Evolutionary conservation across 2,113 vertebrate genomes (phyloP).

Genomic region (Lipotes vexillifer): DNA sequence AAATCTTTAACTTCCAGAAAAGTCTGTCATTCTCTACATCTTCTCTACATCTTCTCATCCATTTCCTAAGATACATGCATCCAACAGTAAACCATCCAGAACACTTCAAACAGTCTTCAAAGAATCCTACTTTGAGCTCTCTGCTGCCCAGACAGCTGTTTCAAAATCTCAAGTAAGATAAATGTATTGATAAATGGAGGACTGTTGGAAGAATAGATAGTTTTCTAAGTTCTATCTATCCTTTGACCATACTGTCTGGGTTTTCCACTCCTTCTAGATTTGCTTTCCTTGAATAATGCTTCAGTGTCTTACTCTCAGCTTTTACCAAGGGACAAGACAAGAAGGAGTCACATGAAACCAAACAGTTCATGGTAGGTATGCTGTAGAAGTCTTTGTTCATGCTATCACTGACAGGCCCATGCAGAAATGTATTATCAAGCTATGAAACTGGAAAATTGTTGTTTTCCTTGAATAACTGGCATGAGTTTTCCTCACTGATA

Average conservation of each 20-base stretch:
- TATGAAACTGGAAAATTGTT: background rate
- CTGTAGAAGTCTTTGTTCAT: background rate
- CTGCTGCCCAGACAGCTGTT: background rate
- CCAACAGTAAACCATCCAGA: background rate
- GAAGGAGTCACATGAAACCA: background rate
- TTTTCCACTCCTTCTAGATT: background rate
- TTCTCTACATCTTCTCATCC: background rate
- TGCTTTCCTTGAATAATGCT: background rate
- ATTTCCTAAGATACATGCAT: background rate
- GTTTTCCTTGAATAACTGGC: background rate
- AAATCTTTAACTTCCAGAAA: background rate
- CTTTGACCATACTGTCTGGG: background rate
- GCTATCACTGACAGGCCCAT: background rate
- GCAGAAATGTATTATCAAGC: background rate
- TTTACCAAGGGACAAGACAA: background rate
- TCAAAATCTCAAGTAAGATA: background rate
- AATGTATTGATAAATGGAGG: background rate
- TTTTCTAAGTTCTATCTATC: accelerated
- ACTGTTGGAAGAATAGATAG: background rate
- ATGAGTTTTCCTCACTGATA: background rate
- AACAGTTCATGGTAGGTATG: background rate
- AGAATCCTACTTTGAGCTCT: background rate
- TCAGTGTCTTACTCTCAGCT: background rate
- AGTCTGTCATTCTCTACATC: background rate
- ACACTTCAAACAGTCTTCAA: background rate